These are phyloP conservation scores for Lochmaea crataegi DNA, from an alignment of 2,888 invertebrate species.

Conservation along the genomic window DNA sequence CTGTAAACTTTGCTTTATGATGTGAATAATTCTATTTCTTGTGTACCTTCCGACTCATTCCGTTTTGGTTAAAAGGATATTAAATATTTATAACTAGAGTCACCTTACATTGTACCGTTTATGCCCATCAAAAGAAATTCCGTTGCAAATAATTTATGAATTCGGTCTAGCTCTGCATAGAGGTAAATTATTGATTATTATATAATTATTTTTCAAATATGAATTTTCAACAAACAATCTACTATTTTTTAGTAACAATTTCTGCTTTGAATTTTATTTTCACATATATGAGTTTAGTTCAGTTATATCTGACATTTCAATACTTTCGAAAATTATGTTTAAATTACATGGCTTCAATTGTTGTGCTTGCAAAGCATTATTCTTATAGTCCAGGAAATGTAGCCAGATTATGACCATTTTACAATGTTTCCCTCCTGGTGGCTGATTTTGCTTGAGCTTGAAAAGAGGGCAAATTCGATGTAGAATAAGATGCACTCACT, in stretches of 20 bases:
- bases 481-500: too few species aligned
- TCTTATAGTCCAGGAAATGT: too few species aligned
- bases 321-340: too few species aligned
- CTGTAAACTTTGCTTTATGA: conserved; percentile 51
- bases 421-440: too few species aligned
- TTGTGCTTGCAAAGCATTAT: too few species aligned
- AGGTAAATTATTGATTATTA: too few species aligned
- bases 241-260: not conserved
- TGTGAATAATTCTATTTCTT: conserved; percentile 47
- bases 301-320: too few species aligned
- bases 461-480: too few species aligned
- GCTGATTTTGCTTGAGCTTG: too few species aligned
- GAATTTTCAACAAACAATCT: not conserved
- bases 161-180: not conserved
- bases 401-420: too few species aligned
- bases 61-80: conserved; percentile 40
- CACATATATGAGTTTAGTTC: too few species aligned
- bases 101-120: conserved; percentile 38
- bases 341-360: too few species aligned
- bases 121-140: conserved; percentile 13
- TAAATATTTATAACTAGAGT: conserved; percentile 43
- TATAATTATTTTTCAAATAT: not conserved
- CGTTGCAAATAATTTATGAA: conserved; percentile 23
- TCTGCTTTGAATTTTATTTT: not conserved
- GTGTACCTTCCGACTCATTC: conserved; percentile 39